Evolutionary conservation across 2,113 vertebrate genomes (phyloP).

Genomic region (Microcebus tavaratra): DNA sequence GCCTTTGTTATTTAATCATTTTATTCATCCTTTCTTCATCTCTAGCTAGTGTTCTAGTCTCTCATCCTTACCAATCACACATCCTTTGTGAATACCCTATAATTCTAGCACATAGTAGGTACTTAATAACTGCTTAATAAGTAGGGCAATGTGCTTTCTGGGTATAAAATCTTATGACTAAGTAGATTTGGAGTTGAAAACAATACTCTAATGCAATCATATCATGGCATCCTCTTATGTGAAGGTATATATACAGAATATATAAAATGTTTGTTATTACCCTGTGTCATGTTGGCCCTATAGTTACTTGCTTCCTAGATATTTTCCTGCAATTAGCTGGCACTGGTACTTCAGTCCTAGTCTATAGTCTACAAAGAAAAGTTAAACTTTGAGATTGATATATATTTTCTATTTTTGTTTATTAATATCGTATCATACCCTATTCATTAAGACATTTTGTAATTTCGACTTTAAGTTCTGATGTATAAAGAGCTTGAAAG

Average conservation of each 20-base stretch:
- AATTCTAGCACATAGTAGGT: neutral
- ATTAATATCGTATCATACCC: neutral
- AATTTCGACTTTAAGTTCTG: neutral
- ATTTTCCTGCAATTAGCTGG: neutral
- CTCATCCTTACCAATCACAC: neutral
- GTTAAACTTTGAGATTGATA: neutral
- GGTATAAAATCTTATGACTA: neutral
- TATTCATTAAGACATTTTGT: neutral
- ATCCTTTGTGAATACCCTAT: neutral
- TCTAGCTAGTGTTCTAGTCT: neutral
- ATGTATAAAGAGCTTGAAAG: neutral
- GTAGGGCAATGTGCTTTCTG: neutral
- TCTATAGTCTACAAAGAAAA: neutral
- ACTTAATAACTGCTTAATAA: neutral
- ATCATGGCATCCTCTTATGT: neutral
- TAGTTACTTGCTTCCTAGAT: neutral
- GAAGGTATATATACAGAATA: neutral
- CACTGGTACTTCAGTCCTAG: neutral
- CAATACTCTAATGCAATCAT: neutral
- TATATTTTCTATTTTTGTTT: neutral
- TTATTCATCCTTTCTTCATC: neutral
- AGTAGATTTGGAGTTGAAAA: neutral
- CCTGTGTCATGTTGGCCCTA: neutral
- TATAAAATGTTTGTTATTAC: neutral
- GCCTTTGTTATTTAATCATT: neutral